A percentile compares a stretch with the other conserved stretches of the same genome.
phyloP scores from a whole-genome alignment of 2,113 vertebrate species.

The Lophius piscatorius region DNA sequence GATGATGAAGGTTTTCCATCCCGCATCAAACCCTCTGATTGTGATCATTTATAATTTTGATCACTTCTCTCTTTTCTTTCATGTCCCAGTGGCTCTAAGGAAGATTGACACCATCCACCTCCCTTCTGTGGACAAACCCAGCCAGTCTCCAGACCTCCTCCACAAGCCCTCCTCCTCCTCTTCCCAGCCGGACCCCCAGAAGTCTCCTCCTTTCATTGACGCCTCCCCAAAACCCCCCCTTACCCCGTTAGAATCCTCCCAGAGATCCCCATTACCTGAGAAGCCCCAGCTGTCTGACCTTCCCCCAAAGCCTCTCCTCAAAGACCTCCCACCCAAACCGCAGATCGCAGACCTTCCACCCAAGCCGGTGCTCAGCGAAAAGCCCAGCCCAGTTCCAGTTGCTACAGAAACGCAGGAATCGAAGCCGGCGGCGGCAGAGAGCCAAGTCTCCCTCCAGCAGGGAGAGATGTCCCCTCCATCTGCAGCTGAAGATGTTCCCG shows the following conservation, averaged over 20 bases:
- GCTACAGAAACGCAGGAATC: conserved; percentile 1
- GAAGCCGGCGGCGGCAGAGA: not conserved
- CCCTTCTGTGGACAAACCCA: conserved; percentile 3
- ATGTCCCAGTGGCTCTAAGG: conserved; percentile 13
- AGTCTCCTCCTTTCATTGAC: conserved; percentile 19
- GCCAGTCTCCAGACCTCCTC: conserved; percentile 3
- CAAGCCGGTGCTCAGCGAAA: not conserved
- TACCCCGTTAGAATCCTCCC: not conserved
- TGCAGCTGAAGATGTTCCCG: not conserved
- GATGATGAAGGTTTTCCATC: too few relatives aligned
- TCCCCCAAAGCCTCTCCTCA: conserved; percentile 6
- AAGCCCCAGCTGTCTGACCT: not conserved
- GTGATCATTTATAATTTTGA: too few relatives aligned
- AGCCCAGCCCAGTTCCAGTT: not conserved
- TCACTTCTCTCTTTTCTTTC: not conserved
- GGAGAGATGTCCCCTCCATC: not conserved
- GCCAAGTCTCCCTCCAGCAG: not conserved
- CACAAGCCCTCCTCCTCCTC: not conserved
- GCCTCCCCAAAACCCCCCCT: conserved; percentile 5
- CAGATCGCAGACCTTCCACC: not conserved
- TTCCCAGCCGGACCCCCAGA: conserved; percentile 8
- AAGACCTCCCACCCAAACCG: conserved; percentile 14
- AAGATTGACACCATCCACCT: conserved; percentile 9
- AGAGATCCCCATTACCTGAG: not conserved
- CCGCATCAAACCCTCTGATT: not conserved